A percentile compares a stretch with the other conserved stretches of the same genome.
These are phyloP conservation scores for Zelleria hepariella DNA, from an alignment of 2,888 invertebrate genomes.

Conservation along the genomic window DNA sequence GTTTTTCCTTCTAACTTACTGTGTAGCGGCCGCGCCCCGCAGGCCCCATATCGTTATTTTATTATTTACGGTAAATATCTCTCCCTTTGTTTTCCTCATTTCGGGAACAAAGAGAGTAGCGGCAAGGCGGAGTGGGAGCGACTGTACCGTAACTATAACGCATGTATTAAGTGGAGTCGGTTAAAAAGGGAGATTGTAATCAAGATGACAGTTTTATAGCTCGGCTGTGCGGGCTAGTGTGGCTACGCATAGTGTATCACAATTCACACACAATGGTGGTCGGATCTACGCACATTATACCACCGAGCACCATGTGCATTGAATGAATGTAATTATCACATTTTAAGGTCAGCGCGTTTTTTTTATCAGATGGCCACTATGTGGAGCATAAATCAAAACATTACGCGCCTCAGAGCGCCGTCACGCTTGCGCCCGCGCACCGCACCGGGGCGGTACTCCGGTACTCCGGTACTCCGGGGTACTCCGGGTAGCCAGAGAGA, in stretches of 20 bases:
- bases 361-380: neutral
- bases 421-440: no score
- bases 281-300: neutral
- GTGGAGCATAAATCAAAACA: neutral
- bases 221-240: neutral
- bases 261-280: neutral
- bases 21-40: neutral
- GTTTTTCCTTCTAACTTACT: neutral
- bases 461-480: no score
- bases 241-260: neutral
- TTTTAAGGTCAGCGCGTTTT: neutral
- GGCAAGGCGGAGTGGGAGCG: neutral
- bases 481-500: neutral
- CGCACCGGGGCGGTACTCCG: no score
- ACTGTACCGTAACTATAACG: neutral
- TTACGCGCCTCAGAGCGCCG: neutral
- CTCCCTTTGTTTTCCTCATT: neutral
- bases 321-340: neutral
- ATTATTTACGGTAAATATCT: neutral
- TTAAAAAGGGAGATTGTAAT: conserved; percentile 5
- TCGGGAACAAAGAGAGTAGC: neutral
- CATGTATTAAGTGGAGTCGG: neutral
- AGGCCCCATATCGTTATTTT: neutral
- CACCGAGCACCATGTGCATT: neutral
- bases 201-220: conserved; percentile 2